Evolutionary conservation across 30 jellyfish, hydroid and myxozoan species (phyloP), one percentile per base, ranked within the genome.

Genomic region (Hydra vulgaris): DNA sequence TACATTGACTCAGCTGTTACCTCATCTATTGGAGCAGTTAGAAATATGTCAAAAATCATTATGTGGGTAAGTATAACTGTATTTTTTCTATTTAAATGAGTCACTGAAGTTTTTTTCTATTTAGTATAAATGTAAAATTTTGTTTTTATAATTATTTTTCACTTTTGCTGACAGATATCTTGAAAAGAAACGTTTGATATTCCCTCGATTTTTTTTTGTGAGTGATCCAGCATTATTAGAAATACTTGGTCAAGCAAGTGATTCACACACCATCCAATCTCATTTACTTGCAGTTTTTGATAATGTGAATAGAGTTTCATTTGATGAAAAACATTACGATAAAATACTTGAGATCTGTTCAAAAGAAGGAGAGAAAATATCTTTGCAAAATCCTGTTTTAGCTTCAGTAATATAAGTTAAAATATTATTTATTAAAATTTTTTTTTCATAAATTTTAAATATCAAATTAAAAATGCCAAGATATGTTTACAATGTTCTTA

Each of bases 161-260:
- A 40, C 61, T 40, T 40, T 15, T 68, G 8, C 5, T 53, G 69
- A 19, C 25, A 88, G 96, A 54, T 89, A 89, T 27, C 77, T 89
- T 81, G 96, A 89, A 73, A 89, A 89, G 86, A 89, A 89, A 86
- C 89, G 96, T 54, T 84, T 89, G 8, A 88, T 89, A 20, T 89
- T 89, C 53, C 96, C 96, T 21, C 85, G 96, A 72, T 89, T 89
- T 68, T 89, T 89, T 85, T 89, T 89, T 81, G 87, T 89, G 18
- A 79, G 92, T 61, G 96, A 89, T 84, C 96, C 96, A 4, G 95
- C 96, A n/a, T 85, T 89, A 53, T 54, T 89, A 81, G 96, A 89
- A 74, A 89, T 89, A 18, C 95, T 89, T 22, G 96, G 96, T 0
- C 96, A 89, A 55, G 96, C 96, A 7, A 84, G 95, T 27, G 96